Evolutionary conservation across 2,113 vertebrate genomes (phyloP).

Genomic region (Lycocorax pyrrhopterus): DNA sequence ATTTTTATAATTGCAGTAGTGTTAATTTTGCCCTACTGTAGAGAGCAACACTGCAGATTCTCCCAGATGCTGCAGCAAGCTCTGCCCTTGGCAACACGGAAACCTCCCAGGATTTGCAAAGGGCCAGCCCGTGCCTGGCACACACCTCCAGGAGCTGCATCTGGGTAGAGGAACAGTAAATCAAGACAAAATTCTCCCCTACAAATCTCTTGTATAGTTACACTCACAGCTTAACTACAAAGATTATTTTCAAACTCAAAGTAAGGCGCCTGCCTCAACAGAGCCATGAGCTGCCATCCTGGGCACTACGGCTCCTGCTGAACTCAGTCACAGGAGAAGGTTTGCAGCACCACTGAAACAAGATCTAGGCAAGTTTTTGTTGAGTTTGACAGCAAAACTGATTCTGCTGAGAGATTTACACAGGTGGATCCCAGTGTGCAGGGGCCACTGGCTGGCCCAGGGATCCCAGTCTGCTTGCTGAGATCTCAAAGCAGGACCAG

Average conservation of each 20-base stretch:
- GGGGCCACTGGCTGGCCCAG: not conserved
- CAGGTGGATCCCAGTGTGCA: not conserved
- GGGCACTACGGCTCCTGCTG: not conserved
- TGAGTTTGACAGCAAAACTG: not conserved
- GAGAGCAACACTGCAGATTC: not conserved
- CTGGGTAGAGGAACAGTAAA: not conserved
- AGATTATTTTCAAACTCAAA: not conserved
- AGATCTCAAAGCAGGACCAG: not conserved
- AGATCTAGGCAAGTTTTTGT: not conserved
- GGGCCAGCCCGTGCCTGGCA: not conserved
- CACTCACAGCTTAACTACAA: not conserved
- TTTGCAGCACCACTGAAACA: not conserved
- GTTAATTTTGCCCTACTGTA: not conserved
- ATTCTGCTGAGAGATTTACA: not conserved
- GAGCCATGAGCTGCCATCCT: not conserved
- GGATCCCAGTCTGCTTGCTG: not conserved
- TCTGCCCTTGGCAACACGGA: not conserved
- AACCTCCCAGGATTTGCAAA: not conserved
- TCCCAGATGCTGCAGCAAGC: not conserved
- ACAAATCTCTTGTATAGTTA: not conserved
- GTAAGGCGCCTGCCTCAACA: accelerated
- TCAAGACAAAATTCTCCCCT: not conserved
- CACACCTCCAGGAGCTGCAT: not conserved
- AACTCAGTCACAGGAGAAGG: not conserved
- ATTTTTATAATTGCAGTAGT: not conserved